Percentiles rank a stretch among this genome's conserved stretches.
These are phyloP conservation scores for Steatocranus sp. DNA, from an alignment of 2,797 vertebrate genomes.

Conservation along the genomic window DNA sequence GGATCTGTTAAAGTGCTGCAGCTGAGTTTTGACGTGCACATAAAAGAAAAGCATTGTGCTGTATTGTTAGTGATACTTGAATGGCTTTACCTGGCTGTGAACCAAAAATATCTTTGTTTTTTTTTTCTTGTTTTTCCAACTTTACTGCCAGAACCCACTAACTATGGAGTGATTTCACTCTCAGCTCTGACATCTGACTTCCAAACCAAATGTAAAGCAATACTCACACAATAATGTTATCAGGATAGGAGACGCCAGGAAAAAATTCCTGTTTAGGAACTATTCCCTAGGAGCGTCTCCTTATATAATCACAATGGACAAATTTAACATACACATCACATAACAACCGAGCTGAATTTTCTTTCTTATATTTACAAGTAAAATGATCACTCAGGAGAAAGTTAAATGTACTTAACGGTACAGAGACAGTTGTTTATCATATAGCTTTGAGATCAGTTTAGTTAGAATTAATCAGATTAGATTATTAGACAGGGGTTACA, in stretches of 20 bases:
- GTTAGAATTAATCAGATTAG: not conserved
- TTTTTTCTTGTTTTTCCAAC: not conserved
- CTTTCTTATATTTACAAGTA: not conserved
- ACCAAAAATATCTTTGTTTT: accelerated
- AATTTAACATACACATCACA: not conserved
- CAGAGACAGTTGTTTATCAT: not conserved
- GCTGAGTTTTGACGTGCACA: not conserved
- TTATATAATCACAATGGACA: not conserved
- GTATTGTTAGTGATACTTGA: not conserved
- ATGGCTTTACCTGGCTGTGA: not conserved
- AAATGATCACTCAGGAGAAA: not conserved
- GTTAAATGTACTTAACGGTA: not conserved
- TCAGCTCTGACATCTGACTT: not conserved
- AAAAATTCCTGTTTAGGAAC: not conserved
- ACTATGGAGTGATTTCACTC: not conserved
- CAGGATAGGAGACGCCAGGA: not conserved
- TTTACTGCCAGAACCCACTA: not conserved
- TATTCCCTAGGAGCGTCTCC: not conserved
- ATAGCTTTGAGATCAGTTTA: not conserved
- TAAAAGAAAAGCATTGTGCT: not conserved
- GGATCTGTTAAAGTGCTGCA: not conserved
- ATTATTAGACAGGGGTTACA: not conserved
- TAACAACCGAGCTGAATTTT: not conserved
- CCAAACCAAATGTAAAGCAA: not conserved
- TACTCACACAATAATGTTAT: not conserved